Evolutionary conservation across 2,888 invertebrate genomes (phyloP), one percentile per base, ranked within the genome.

Genomic region (Cryptocheilus praepositus): DNA sequence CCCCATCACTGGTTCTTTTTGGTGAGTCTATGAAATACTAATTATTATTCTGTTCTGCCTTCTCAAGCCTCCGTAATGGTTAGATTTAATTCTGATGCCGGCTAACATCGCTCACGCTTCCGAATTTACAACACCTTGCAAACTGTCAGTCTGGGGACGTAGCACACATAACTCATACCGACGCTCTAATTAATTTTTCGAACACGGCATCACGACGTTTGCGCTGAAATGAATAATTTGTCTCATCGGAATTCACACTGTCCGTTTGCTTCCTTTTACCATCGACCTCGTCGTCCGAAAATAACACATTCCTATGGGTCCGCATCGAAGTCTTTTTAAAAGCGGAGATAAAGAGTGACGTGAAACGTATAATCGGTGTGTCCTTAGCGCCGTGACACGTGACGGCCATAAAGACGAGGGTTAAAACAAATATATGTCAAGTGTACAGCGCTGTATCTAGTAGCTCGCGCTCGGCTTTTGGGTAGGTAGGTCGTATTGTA

Each of bases 1-100:
- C 92, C 95, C 95, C 91, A 94, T 95, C 91, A 94, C 95, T 89
- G 94, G 94, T 90, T 93, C 95, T 89, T 95, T 95, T 92, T 95
- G 95, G 96, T 96, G 91, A 94, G 95, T 94, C 25, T 5, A 25
- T n/a, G 87, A 54, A 52, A 3, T 3, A 36, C 11, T 11, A 7
- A 11, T 36, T 2, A 36, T 5, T 1, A 11, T 7, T 36, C 11
- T 36, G 3, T 7, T 7, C 36, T 36, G 7, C 36, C 4, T 28
- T 28, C 28, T 3, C 28, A 7, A 7, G 28, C 28, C 7, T 5
- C 28, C 28, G 28, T 7, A 28, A 28, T 28, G 4, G 4, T 3
- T 28, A 28, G 28, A 28, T 7, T 28, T n/a, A n/a, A n/a, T n/a
- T n/a, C n/a, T n/a, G n/a, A n/a, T n/a, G n/a, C n/a, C n/a, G n/a